Evolutionary conservation across 2,888 invertebrate genomes (phyloP), one percentile per base, ranked within the genome.

Genomic region (Eumacrocentrus americanus): DNA sequence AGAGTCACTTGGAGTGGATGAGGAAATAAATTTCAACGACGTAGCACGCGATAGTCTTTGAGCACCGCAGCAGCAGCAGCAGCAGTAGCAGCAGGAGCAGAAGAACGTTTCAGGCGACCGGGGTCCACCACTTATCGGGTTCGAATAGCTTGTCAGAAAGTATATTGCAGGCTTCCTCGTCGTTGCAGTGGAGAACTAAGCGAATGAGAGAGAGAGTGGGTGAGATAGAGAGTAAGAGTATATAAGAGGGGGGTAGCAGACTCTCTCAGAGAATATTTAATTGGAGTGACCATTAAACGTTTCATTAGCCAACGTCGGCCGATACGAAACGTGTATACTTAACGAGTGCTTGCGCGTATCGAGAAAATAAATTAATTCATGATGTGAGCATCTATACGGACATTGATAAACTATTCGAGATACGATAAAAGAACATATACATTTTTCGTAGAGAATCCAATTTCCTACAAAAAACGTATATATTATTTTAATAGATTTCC

Each of bases 1-100:
- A 40, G 50, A 55, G 42, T 60, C 55, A 35, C 22, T 55, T 54
- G 42, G 18, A 58, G 5, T 58, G 35, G 14, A 44, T 51, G 20
- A 35, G 29, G 35, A 60, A 60, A 60, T 54, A 60, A 60, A 59
- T 48, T 59, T 54, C 23, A 55, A 34, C 51, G 29, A 16, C 16
- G n/a, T 20, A 20, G 6, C 11, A 44, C 18, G 22, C n/a, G 7
- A n/a, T 11, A 40, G 40, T 40, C 12, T 14, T 14, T 34, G 14
- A 11, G 40, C 7, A 40, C 40, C 12, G 20, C 9, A 29, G 29
- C 29, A 29, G 29, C 29, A 29, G 29, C 29, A 29, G 29, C 29
- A 29, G 29, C 29, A 29, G 29, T 29, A n/a, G 22, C 22, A 16
- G 18, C 29, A 29, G 23, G 34, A 35, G 34, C 23, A 35, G 44